Evolutionary conservation across 2,888 invertebrate species (phyloP).

Genomic region (Pammene aurita): DNA sequence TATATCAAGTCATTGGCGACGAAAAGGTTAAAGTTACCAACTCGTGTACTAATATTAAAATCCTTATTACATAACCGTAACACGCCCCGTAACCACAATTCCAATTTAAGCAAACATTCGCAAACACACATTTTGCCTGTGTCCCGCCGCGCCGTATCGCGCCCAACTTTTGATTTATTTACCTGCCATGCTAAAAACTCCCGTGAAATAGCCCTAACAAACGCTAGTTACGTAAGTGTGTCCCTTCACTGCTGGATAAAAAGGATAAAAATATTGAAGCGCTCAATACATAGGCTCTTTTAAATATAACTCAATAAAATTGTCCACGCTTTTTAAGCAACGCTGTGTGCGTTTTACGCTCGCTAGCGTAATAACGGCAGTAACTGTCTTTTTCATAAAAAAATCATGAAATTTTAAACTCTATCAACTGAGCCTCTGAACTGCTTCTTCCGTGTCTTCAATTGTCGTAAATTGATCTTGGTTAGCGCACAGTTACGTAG

Average conservation of each 20-base stretch:
- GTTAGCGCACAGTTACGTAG: slow-evolving; percentile 11
- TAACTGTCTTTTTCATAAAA: slow-evolving; percentile 1
- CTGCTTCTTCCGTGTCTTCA: neutral
- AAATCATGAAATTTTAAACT: neutral
- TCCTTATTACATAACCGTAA: neutral
- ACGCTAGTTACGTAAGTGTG: neutral
- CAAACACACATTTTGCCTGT: neutral
- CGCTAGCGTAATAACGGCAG: neutral
- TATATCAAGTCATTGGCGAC: too few species aligned
- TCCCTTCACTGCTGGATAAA: neutral
- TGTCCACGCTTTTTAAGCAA: neutral
- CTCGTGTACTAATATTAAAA: too few species aligned
- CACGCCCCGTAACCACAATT: slow-evolving; percentile 3
- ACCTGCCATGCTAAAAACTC: slow-evolving; percentile 29
- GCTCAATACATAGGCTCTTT: slow-evolving; percentile 3
- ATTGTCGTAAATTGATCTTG: slow-evolving; percentile 17
- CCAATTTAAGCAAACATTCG: slow-evolving; percentile 24
- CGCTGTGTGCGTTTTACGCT: slow-evolving; percentile 1
- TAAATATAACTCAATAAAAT: neutral
- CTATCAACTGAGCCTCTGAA: neutral
- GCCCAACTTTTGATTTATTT: slow-evolving; percentile 44
- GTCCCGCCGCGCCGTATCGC: slow-evolving; percentile 35
- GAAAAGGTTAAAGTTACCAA: too few species aligned
- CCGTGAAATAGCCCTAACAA: slow-evolving; percentile 29
- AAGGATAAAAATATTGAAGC: neutral